phyloP scores from a whole-genome alignment of 2,888 invertebrate genomes.

The Hypercompe scribonia region DNA sequence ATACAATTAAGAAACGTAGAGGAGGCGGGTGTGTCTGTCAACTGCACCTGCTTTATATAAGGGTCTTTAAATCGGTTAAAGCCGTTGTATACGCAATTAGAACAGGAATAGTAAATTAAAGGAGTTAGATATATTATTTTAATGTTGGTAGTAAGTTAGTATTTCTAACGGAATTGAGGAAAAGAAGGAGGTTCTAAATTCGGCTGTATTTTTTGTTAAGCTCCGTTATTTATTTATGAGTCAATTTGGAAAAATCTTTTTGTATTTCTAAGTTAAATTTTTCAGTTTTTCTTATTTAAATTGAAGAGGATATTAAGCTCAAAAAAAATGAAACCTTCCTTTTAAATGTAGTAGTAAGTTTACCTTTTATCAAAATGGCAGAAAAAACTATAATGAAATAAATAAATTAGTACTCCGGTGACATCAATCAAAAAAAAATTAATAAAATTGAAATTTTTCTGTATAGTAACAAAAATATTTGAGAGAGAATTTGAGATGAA shows the following conservation, averaged over 20 bases:
- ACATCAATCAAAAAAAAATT: neutral
- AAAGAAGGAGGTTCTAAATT: neutral
- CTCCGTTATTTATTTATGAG: too few relatives aligned
- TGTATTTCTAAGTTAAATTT: too few relatives aligned
- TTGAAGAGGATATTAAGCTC: too few relatives aligned
- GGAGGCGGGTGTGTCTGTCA: conserved; percentile 57
- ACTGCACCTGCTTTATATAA: conserved; percentile 61
- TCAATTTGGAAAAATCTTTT: too few relatives aligned
- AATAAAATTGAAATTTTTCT: neutral
- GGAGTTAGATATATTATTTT: conserved; percentile 32
- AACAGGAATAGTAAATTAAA: conserved; percentile 28
- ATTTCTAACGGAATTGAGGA: neutral
- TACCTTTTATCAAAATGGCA: neutral
- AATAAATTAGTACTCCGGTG: neutral
- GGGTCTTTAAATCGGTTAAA: conserved; percentile 60
- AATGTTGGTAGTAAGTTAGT: neutral
- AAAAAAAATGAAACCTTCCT: too few relatives aligned
- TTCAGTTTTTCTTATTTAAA: too few relatives aligned
- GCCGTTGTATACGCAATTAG: conserved; percentile 57
- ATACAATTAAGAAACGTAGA: conserved; percentile 69
- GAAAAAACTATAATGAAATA: neutral
- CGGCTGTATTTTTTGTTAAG: too few relatives aligned
- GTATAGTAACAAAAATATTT: neutral
- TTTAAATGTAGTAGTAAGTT: too few relatives aligned
- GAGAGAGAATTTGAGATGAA: neutral